These are phyloP conservation scores for Paracentrotus lividus DNA, from an alignment of 53 echinoderm and acorn worm genomes.

Conservation along the genomic window DNA sequence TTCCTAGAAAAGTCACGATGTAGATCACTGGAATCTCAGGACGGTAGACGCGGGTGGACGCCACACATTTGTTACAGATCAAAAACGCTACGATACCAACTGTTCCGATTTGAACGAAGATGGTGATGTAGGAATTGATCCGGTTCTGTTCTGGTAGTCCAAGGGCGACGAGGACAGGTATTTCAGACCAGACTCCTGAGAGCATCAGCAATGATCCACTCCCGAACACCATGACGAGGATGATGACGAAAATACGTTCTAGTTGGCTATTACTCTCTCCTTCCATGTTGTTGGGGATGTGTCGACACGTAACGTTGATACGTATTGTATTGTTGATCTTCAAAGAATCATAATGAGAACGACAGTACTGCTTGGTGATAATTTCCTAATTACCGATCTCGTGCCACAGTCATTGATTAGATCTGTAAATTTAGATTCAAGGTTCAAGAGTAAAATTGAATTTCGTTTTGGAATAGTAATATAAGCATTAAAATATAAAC, in stretches of 20 bases:
- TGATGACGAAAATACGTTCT: constrained; percentile 16
- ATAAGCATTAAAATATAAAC: too few relatives aligned
- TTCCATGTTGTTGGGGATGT: neutral
- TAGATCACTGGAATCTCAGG: constrained; percentile 83
- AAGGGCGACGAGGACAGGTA: constrained; percentile 81
- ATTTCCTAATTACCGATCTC: too few relatives aligned
- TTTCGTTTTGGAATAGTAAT: too few relatives aligned
- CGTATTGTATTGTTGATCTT: too few relatives aligned
- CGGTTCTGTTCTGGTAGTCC: constrained; percentile 89
- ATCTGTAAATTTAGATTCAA: too few relatives aligned
- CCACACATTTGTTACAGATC: constrained; percentile 67
- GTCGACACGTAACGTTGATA: too few relatives aligned
- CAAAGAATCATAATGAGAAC: too few relatives aligned
- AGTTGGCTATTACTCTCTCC: neutral
- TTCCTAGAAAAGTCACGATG: constrained; percentile 76
- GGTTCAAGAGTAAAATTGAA: too few relatives aligned
- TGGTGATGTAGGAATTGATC: constrained; percentile 79
- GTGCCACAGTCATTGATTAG: too few relatives aligned
- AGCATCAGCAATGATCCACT: constrained; percentile 75
- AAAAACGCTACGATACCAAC: constrained; percentile 83
- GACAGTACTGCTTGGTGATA: too few relatives aligned
- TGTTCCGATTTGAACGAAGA: constrained; percentile 81
- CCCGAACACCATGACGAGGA: constrained; percentile 75
- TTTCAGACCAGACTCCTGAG: constrained; percentile 77
- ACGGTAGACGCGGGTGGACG: constrained; percentile 66